Conservation (phyloP, 2,797 vertebrate species). For the Falco biarmicus region DNA sequence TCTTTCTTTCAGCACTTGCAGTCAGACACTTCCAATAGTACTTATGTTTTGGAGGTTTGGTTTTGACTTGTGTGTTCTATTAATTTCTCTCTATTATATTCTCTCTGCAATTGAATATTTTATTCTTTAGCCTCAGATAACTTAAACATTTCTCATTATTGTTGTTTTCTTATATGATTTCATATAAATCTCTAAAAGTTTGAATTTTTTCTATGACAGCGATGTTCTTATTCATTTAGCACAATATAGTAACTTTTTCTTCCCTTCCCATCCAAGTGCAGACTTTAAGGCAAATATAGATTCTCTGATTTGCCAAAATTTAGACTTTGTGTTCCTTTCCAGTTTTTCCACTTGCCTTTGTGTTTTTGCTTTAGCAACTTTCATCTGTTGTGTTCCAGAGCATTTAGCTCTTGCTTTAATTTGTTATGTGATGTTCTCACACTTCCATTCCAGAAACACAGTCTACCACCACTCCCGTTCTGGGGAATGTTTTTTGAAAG, state of each 20-base stretch:
- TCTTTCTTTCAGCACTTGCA: not conserved
- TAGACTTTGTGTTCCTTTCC: not conserved
- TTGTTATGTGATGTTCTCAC: not conserved
- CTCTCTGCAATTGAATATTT: not conserved
- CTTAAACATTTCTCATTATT: not conserved
- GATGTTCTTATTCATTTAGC: not conserved
- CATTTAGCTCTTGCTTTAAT: not conserved
- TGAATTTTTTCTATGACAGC: accelerated
- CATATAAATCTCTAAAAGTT: not conserved
- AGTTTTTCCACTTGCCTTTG: not conserved
- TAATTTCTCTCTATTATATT: not conserved
- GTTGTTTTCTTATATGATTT: not conserved
- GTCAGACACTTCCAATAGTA: not conserved
- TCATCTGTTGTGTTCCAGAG: not conserved
- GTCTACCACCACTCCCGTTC: not conserved
- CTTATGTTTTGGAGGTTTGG: not conserved
- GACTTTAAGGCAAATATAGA: not conserved
- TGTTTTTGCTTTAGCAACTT: not conserved
- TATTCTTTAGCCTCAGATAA: not conserved
- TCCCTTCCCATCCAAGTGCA: not conserved
- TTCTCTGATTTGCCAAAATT: not conserved
- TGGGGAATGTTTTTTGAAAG: conserved; percentile 1
- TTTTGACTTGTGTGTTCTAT: not conserved
- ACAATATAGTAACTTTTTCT: not conserved
- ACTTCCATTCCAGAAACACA: not conserved